A percentile compares a stretch with the other conserved stretches of the same genome.
These are phyloP conservation scores for Misgurnus mizolepis DNA, from an alignment of 2,113 vertebrate species.

Conservation along the genomic window DNA sequence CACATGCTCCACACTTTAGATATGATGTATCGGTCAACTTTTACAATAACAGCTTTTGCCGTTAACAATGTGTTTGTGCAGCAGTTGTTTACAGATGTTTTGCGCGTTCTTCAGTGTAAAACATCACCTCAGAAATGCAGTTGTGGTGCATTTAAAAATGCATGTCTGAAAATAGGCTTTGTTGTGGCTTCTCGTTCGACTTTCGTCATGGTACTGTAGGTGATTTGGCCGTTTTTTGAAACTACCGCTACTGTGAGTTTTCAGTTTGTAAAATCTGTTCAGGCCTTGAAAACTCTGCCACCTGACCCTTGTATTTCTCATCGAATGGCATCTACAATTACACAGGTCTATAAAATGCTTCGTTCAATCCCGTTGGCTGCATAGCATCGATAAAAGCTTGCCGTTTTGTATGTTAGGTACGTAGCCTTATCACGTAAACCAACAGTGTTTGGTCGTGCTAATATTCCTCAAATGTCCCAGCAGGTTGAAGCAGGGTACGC, in stretches of 20 bases:
- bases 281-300: background rate
- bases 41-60: background rate
- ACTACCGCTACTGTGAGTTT: background rate
- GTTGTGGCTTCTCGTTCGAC: conserved; percentile 39
- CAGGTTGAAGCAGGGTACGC: conserved; percentile 41
- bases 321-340: no score
- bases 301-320: background rate
- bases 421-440: background rate
- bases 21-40: no score
- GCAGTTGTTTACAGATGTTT: conserved; percentile 18
- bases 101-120: background rate
- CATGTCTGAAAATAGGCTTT: conserved; percentile 66
- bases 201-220: background rate
- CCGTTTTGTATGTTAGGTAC: background rate
- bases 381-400: background rate
- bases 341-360: background rate
- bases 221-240: background rate
- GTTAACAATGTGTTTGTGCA: conserved; percentile 8
- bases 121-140: background rate
- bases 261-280: background rate
- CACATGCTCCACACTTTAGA: no score
- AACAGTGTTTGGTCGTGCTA: background rate
- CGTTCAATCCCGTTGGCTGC: no score
- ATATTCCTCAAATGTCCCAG: background rate
- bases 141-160: conserved; percentile 36